These are phyloP conservation scores for Dinothrombium tinctorium DNA, from an alignment of 1,140 invertebrate species.

Conservation along the genomic window DNA sequence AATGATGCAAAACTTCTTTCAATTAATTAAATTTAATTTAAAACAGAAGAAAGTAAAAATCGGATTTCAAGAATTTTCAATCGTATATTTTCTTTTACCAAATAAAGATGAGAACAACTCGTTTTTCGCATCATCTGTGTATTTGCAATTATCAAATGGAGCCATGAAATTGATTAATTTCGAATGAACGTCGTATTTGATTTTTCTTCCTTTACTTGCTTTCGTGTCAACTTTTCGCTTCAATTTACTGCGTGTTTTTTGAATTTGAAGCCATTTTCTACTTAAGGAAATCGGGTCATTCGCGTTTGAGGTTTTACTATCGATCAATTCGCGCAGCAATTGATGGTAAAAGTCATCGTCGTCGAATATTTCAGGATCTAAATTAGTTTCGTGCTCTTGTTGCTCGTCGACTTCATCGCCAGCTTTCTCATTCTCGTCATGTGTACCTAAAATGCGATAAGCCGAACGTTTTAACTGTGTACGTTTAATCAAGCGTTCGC, in stretches of 20 bases:
- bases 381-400: conserved; percentile 27
- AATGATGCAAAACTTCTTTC: too few relatives aligned
- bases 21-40: too few relatives aligned
- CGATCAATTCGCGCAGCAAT: conserved; percentile 66
- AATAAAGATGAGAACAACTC: conserved; percentile 63
- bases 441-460: conserved; percentile 39
- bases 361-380: conserved; percentile 70
- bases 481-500: conserved; percentile 41
- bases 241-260: conserved; percentile 66
- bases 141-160: conserved; percentile 37
- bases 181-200: conserved; percentile 65
- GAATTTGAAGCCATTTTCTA: conserved; percentile 61
- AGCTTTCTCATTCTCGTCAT: conserved; percentile 15
- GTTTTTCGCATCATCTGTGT: conserved; percentile 48
- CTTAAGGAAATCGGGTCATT: conserved; percentile 37
- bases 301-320: conserved; percentile 55
- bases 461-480: conserved; percentile 54
- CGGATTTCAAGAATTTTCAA: too few relatives aligned
- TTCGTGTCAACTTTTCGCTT: conserved; percentile 69
- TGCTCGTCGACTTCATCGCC: conserved; percentile 14
- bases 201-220: conserved; percentile 70
- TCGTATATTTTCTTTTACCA: conserved; percentile 24
- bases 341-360: conserved; percentile 94
- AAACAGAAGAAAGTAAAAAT: too few relatives aligned
- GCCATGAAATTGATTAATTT: conserved; percentile 88